Conservation (phyloP, 2,888 invertebrate genomes). For the Sinohyriopsis cumingii region DNA sequence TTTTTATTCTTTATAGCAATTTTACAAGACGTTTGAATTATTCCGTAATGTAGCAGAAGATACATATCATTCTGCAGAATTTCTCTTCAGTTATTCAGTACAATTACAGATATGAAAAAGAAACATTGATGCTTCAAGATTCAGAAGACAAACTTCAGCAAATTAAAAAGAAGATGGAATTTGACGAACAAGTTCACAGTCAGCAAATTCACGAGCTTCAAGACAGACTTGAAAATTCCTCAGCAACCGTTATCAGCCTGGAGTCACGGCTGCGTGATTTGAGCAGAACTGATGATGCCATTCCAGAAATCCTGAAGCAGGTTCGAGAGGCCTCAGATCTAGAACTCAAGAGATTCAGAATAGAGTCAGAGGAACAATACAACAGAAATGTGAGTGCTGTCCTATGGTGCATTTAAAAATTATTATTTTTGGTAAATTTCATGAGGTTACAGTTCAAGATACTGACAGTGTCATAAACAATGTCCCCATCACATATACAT, state of each 20-base stretch:
- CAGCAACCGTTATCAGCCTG: conserved; percentile 52
- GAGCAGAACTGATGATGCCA: conserved; percentile 46
- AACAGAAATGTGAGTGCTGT: conserved; percentile 56
- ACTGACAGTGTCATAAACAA: too few relatives aligned
- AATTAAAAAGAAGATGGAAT: conserved; percentile 56
- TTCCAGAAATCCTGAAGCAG: conserved; percentile 53
- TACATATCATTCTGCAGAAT: too few relatives aligned
- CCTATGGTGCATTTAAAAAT: not conserved
- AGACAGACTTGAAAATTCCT: conserved; percentile 50
- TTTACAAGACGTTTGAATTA: too few relatives aligned
- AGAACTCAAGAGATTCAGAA: conserved; percentile 52
- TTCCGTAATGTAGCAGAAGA: too few relatives aligned
- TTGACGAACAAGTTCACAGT: conserved; percentile 53
- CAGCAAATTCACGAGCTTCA: conserved; percentile 49
- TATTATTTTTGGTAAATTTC: not conserved
- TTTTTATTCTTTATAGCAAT: too few relatives aligned
- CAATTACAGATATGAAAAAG: conserved; percentile 56
- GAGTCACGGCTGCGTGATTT: conserved; percentile 53
- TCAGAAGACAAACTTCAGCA: conserved; percentile 57
- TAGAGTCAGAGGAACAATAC: conserved; percentile 58
- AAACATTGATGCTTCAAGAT: conserved; percentile 53
- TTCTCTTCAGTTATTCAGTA: not conserved
- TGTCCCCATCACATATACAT: too few relatives aligned
- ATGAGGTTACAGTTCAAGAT: not conserved
- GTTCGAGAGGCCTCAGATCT: conserved; percentile 56